These are phyloP conservation scores for Sparus aurata DNA, from an alignment of 2,797 vertebrate genomes.

Conservation along the genomic window DNA sequence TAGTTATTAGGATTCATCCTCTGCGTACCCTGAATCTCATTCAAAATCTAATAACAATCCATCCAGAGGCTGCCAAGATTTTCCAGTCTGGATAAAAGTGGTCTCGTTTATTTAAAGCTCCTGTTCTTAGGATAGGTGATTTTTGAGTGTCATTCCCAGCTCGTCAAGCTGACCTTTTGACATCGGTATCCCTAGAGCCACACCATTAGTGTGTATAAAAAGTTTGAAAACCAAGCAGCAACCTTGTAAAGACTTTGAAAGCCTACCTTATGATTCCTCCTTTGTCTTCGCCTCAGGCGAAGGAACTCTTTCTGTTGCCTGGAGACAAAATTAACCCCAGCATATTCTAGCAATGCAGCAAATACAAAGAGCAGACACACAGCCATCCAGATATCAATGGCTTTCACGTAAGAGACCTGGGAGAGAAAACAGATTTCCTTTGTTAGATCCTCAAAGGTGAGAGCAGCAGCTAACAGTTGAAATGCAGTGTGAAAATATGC, in stretches of 20 bases:
- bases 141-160: no score
- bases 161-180: not conserved
- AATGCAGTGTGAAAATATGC: conserved; percentile 23
- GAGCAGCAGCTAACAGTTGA: conserved; percentile 26
- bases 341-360: conserved; percentile 96
- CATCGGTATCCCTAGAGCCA: not conserved
- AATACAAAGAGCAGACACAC: conserved; percentile 99
- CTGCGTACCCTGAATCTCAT: not conserved
- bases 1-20: not conserved
- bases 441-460: conserved; percentile 51
- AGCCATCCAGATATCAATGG: conserved; percentile 99
- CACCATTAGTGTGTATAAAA: conserved; percentile 2
- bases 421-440: conserved; percentile 52
- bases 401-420: conserved; percentile 99
- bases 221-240: conserved; percentile 27
- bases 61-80: not conserved
- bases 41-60: not conserved
- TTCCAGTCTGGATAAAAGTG: not conserved
- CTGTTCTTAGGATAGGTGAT: no score
- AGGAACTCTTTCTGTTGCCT: conserved; percentile 99
- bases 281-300: conserved; percentile 94
- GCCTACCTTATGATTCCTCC: conserved; percentile 92
- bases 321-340: conserved; percentile 99
- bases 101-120: no score
- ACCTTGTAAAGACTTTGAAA: conserved; percentile 42